phyloP scores from a whole-genome alignment of 1,140 invertebrate species.

The Brachystomella parvula region DNA sequence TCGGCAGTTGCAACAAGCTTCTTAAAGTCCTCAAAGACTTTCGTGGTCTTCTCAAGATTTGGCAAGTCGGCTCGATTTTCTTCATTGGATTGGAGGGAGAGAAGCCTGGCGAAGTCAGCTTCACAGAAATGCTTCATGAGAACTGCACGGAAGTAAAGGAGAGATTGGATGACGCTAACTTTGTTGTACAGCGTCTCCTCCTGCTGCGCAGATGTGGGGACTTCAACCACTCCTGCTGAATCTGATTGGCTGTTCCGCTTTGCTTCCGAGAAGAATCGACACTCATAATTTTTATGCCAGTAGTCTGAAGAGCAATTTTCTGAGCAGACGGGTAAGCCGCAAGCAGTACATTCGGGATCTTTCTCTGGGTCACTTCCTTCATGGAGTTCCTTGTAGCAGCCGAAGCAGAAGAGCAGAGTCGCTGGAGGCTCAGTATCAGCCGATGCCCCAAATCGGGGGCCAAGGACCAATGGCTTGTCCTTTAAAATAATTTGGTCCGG shows the following conservation, averaged over 20 bases:
- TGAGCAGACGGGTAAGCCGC: slow-evolving; percentile 31
- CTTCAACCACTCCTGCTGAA: not conserved
- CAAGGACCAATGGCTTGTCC: slow-evolving; percentile 39
- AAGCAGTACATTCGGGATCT: slow-evolving; percentile 17
- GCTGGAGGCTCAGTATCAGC: slow-evolving; percentile 9
- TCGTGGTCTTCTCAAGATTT: slow-evolving; percentile 28
- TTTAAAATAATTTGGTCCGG: slow-evolving; percentile 39
- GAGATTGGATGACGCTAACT: slow-evolving; percentile 20
- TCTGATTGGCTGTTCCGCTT: not conserved
- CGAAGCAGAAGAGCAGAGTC: slow-evolving; percentile 34
- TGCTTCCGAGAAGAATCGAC: slow-evolving; percentile 25
- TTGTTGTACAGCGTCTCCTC: not conserved
- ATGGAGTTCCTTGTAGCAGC: slow-evolving; percentile 35
- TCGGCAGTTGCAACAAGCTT: slow-evolving; percentile 17
- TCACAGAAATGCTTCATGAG: slow-evolving; percentile 21
- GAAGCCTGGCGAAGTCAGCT: slow-evolving; percentile 21
- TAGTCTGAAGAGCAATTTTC: slow-evolving; percentile 21
- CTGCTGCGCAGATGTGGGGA: not conserved
- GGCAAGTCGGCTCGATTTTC: slow-evolving; percentile 18
- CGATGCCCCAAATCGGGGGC: slow-evolving; percentile 26
- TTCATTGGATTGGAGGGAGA: slow-evolving; percentile 21
- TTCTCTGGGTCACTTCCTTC: slow-evolving; percentile 17
- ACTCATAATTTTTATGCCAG: slow-evolving; percentile 33
- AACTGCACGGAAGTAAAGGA: slow-evolving; percentile 28
- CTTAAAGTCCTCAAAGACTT: slow-evolving; percentile 26